Evolutionary conservation across 2,113 vertebrate genomes (phyloP), one percentile per base, ranked within the genome.

Genomic region (Nesogale talazaci): DNA sequence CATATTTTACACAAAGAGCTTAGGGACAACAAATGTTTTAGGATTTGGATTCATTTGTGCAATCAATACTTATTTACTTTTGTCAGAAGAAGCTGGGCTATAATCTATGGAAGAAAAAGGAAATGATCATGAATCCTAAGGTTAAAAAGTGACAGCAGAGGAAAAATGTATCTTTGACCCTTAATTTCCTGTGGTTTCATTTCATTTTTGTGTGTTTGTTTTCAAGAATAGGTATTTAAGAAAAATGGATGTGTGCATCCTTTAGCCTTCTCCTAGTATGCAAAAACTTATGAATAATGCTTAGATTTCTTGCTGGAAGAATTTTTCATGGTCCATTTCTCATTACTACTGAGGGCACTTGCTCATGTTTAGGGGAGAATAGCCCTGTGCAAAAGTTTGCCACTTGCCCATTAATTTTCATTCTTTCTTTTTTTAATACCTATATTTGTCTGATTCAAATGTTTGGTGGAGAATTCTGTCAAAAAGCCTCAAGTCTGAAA

Each of bases 401-500:
- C 38, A 92, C 67, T 91, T 80, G n/a, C 16, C 57, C 87, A 57
- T 90, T 76, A 88, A 81, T 11, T 81, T 92, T 29, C 65, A 31
- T 70, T 52, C 46, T 52, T 52, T 52, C 46, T 52, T 11, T 52
- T 92, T 93, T 92, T 31, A 67, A 72, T 19, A 63, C 69, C 79
- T 56, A 81, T 63, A 1, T 3, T 12, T 80, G 85, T 95, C 80
- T 93, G 92, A 83, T 65, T 40, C 27, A 67, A 92, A 69, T 52
- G 16, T 88, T 38, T 70, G 56, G 82, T 27, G 46, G 11, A 78
- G 70, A 25, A 92, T 89, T 95, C 94, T 93, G 89, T 97, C 88
- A 57, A 92, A 86, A 61, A 40, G 92, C 59, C 61, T 95, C 94
- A 83, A 95, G 83, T 59, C 90, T 72, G 65, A 52, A 59, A 7